These are phyloP conservation scores for Apodemia mormo DNA, from an alignment of 2,888 invertebrate species.

Conservation along the genomic window DNA sequence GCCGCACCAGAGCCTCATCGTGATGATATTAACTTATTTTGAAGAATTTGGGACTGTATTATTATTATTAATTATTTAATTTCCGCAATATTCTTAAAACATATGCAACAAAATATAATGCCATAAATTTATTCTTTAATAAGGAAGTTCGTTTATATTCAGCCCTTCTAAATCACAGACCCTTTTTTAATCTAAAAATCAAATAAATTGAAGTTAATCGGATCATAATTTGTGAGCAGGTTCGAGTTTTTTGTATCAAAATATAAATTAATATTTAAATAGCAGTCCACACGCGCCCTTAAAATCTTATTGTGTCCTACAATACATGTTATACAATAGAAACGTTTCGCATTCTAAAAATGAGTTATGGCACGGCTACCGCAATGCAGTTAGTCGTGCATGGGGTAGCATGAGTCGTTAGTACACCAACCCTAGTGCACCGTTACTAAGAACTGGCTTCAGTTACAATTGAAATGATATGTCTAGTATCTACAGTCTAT, in stretches of 20 bases:
- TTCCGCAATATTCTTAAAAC: too few species aligned
- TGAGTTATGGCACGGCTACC: slow-evolving; percentile 71
- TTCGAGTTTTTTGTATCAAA: not conserved
- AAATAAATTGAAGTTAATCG: slow-evolving; percentile 10
- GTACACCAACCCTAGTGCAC: slow-evolving; percentile 24
- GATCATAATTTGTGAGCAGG: slow-evolving; percentile 5
- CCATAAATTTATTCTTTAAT: too few species aligned
- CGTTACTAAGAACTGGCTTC: slow-evolving; percentile 21
- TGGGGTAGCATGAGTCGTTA: slow-evolving; percentile 54
- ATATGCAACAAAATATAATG: too few species aligned
- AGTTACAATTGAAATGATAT: slow-evolving; percentile 26
- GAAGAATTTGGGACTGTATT: too few species aligned
- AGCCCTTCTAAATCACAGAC: not conserved
- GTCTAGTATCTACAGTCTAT: slow-evolving; percentile 12
- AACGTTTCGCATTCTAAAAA: slow-evolving; percentile 70
- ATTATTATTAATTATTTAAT: too few species aligned
- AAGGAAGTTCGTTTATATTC: not conserved
- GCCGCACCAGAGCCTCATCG: too few species aligned
- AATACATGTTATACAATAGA: slow-evolving; percentile 63
- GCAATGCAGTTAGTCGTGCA: slow-evolving; percentile 73
- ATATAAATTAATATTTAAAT: slow-evolving; percentile 33
- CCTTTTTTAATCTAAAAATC: not conserved
- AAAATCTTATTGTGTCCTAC: slow-evolving; percentile 63
- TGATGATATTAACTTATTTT: too few species aligned
- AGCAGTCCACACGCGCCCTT: slow-evolving; percentile 57